These are phyloP conservation scores for Oreocharis arfaki DNA, from an alignment of 2,113 vertebrate species.

Conservation along the genomic window DNA sequence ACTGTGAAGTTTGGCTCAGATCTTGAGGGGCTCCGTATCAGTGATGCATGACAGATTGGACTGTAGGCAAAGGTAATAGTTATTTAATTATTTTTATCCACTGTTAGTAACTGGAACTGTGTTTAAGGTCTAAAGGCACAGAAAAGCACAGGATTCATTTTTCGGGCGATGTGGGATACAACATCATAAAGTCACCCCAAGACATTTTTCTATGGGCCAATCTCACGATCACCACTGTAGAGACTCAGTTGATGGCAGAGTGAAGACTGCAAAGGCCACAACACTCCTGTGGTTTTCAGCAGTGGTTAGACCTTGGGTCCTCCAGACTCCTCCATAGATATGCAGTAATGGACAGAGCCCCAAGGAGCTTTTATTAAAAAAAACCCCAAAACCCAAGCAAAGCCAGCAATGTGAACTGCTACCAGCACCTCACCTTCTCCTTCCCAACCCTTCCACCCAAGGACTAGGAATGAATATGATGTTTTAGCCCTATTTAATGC, in stretches of 20 bases:
- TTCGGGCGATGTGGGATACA: too few species aligned
- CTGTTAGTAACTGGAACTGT: not conserved
- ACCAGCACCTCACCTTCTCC: not conserved
- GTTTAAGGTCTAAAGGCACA: too few species aligned
- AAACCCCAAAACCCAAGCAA: not conserved
- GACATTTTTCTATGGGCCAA: not conserved
- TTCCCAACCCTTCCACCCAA: not conserved
- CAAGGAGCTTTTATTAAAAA: not conserved
- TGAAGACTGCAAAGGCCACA: not conserved
- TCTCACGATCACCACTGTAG: accelerated
- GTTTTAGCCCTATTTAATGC: not conserved
- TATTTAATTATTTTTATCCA: not conserved
- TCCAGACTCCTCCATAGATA: not conserved
- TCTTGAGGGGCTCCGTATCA: not conserved
- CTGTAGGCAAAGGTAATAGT: not conserved
- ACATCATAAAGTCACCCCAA: too few species aligned
- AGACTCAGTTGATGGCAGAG: not conserved
- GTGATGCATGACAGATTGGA: not conserved
- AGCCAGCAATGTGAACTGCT: not conserved
- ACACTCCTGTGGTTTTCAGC: not conserved
- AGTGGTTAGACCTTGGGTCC: not conserved
- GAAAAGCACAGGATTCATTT: too few species aligned
- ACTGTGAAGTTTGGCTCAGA: not conserved
- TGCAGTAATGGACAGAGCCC: not conserved
- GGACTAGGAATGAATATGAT: not conserved